Conservation (phyloP, 30 jellyfish, hydroid and myxozoan species). For the Chironex yamaguchii region DNA sequence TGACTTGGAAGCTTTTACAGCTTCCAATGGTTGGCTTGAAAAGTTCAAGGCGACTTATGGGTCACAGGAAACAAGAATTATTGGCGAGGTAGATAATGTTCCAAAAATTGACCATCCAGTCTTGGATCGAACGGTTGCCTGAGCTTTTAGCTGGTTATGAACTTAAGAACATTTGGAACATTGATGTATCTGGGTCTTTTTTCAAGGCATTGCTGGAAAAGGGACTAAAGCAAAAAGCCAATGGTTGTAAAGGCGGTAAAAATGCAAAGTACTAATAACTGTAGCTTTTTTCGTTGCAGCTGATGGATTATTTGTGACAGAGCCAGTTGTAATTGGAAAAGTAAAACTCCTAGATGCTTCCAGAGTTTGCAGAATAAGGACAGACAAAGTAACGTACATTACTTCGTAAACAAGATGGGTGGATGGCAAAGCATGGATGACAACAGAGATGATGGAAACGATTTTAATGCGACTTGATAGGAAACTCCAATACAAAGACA, state of each 20-base stretch:
- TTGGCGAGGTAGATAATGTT: too few relatives aligned
- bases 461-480: conserved; percentile 27
- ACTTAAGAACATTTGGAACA: too few relatives aligned
- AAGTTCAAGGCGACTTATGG: too few relatives aligned
- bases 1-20: too few relatives aligned
- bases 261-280: conserved; percentile 50
- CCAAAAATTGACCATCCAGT: too few relatives aligned
- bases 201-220: conserved; percentile 47
- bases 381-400: conserved; percentile 9
- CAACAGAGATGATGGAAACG: conserved; percentile 46
- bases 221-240: neutral
- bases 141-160: neutral
- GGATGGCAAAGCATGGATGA: conserved; percentile 79
- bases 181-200: conserved; percentile 46
- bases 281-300: conserved; percentile 34
- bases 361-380: neutral
- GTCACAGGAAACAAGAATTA: too few relatives aligned
- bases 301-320: conserved; percentile 40
- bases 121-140: neutral
- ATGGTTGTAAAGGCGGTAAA: conserved; percentile 32
- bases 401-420: conserved; percentile 22
- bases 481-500: neutral
- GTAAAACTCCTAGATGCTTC: conserved; percentile 53
- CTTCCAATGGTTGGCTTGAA: too few relatives aligned
- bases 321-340: conserved; percentile 1